Evolutionary conservation across 2,888 invertebrate genomes (phyloP).

Genomic region (Pasiphila rectangulata): DNA sequence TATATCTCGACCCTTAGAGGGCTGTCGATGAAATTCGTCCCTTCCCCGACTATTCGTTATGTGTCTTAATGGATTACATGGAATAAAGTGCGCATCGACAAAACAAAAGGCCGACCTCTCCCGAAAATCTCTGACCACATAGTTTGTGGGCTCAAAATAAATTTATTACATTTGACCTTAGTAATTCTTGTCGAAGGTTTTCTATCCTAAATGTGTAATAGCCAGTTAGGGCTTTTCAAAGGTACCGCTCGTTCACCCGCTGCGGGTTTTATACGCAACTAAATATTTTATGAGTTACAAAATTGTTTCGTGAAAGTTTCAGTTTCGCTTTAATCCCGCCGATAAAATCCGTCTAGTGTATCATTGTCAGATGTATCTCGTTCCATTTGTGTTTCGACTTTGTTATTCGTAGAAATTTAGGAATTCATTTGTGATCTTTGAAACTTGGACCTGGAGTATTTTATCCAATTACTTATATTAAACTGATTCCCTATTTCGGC

Average conservation of each 20-base stretch:
- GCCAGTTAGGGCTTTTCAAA: constrained; percentile 69
- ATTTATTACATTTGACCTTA: constrained; percentile 79
- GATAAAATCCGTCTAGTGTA: constrained; percentile 44
- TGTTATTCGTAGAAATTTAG: constrained; percentile 1
- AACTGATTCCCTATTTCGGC: neutral
- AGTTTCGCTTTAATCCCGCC: constrained; percentile 54
- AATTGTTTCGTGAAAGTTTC: constrained; percentile 63
- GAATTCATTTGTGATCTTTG: neutral
- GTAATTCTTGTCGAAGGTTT: constrained; percentile 75
- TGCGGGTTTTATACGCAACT: constrained; percentile 72
- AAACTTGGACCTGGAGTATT: too few species aligned
- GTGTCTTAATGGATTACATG: constrained; percentile 76
- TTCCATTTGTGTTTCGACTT: constrained; percentile 20
- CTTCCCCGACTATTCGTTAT: constrained; percentile 69
- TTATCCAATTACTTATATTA: neutral
- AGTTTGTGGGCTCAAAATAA: constrained; percentile 76
- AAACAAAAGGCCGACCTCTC: constrained; percentile 71
- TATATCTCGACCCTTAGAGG: constrained; percentile 47
- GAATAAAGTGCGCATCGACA: constrained; percentile 76
- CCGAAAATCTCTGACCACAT: constrained; percentile 74
- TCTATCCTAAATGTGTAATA: constrained; percentile 68
- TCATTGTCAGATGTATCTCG: constrained; percentile 34
- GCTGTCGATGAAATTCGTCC: constrained; percentile 72
- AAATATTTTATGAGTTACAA: constrained; percentile 76
- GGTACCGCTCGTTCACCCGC: constrained; percentile 57